Evolutionary conservation across 2,797 vertebrate species (phyloP), one percentile per base, ranked within the genome.

Genomic region (Sebastes cheni): DNA sequence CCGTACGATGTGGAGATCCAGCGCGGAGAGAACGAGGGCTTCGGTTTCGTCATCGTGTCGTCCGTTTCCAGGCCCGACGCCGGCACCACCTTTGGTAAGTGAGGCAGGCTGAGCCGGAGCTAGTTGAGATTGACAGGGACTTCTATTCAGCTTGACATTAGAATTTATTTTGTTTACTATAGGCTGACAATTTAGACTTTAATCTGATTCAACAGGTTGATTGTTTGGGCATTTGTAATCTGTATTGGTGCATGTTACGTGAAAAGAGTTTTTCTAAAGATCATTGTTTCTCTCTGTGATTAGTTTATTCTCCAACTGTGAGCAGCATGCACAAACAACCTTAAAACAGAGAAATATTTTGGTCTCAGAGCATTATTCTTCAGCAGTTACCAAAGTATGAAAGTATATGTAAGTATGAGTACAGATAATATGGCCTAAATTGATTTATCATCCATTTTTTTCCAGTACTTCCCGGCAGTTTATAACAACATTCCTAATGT

Each of bases 21-120:
- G 80, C 97, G 98, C 0, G 97, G 97, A 0, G 98, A 99, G 88
- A 99, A 96, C 0, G 98, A 99, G 86, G 99, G 99, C 72, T 99
- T 99, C 0, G 98, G 98, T 54, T 99, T 99, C 0, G 98, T 99
- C 94, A 99, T 99, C 0, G 99, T 99, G 81, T 99, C 98, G 0
- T 99, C 98, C 0, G 98, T 99, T 75, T 99, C 98, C 85, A 88
- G 98, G 80, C 98, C 98, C 0, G 99, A 99, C n/a, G 97, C 98
- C 0, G 97, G 97, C 81, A 98, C 98, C 0, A 98, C 97, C 0
- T 98, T 99, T 0, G 97, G 98, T 99, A 94, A 97, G 98, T 91
- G 61, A 71, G 46, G 3, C 52, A 14, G 65, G 29, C 32, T 13
- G 29, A 72, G 50, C 4, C 30, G 60, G 14, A 70, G 58, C 59